A percentile compares a stretch with the other conserved stretches of the same genome.
Evolutionary conservation across 2,888 invertebrate species (phyloP).

Genomic region (Schrankia costaestrigalis): DNA sequence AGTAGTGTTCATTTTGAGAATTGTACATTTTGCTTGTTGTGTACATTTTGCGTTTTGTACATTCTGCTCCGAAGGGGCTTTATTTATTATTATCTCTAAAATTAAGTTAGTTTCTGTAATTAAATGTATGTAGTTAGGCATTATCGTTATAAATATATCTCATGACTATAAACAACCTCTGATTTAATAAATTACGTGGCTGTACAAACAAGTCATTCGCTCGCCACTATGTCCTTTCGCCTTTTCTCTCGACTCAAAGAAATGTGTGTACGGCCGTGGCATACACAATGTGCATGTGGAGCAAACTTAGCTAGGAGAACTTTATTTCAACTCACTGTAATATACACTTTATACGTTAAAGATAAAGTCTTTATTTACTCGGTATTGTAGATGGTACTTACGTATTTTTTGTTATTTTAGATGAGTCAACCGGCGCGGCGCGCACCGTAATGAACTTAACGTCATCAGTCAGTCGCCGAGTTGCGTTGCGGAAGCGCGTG

Average conservation of each 20-base stretch:
- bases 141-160: too few species aligned
- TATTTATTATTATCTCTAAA: too few species aligned
- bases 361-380: slow-evolving; percentile 21
- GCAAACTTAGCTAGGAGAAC: slow-evolving; percentile 36
- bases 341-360: slow-evolving; percentile 4
- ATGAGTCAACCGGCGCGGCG: slow-evolving; percentile 46
- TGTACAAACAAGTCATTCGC: slow-evolving; percentile 33
- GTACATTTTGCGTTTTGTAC: too few species aligned
- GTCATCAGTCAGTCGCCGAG: slow-evolving; percentile 55
- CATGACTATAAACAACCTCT: slow-evolving; percentile 9
- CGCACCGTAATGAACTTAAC: slow-evolving; percentile 29
- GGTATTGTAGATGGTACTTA: slow-evolving; percentile 17
- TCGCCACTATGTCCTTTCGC: slow-evolving; percentile 65
- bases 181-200: slow-evolving; percentile 36
- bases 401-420: slow-evolving; percentile 33
- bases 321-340: slow-evolving; percentile 16
- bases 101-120: too few species aligned
- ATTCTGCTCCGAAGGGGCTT: too few species aligned
- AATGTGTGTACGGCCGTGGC: slow-evolving; percentile 69
- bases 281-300: slow-evolving; percentile 61
- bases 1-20: too few species aligned
- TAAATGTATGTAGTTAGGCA: too few species aligned
- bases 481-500: slow-evolving; percentile 37
- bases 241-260: slow-evolving; percentile 70
- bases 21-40: too few species aligned